These are phyloP conservation scores for Andrena cerasifolii DNA, from an alignment of 1,140 invertebrate species.

Conservation along the genomic window DNA sequence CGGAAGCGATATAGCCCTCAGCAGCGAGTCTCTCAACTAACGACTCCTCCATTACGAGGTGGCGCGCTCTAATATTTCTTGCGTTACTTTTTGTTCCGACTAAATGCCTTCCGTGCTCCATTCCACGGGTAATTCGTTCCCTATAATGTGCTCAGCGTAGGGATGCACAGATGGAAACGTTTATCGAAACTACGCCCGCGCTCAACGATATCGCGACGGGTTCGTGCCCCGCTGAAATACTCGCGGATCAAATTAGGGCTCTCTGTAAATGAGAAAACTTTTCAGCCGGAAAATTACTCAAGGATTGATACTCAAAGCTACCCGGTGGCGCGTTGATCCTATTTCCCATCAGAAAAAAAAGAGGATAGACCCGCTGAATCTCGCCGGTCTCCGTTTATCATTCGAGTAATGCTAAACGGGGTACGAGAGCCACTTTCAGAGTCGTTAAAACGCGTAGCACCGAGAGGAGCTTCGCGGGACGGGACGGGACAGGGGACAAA, in stretches of 20 bases:
- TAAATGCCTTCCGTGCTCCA: not conserved
- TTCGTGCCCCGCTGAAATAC: slow-evolving; percentile 10
- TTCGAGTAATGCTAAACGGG: slow-evolving; percentile 3
- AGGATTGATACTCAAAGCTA: slow-evolving; percentile 32
- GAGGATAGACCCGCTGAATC: not conserved
- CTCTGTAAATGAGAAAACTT: slow-evolving; percentile 45
- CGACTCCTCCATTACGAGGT: not conserved
- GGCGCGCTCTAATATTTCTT: not conserved
- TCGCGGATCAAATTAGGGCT: slow-evolving; percentile 27
- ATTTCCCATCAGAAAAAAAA: slow-evolving; percentile 21
- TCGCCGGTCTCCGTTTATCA: not conserved
- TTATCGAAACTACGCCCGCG: not conserved
- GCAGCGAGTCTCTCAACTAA: not conserved
- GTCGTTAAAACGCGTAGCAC: slow-evolving; percentile 13
- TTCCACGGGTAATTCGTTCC: not conserved
- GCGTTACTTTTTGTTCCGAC: not conserved
- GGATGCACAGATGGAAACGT: slow-evolving; percentile 8
- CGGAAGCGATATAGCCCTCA: not conserved
- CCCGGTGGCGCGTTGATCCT: not conserved
- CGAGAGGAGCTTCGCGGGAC: not conserved
- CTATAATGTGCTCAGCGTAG: not conserved
- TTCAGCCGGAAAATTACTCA: slow-evolving; percentile 39
- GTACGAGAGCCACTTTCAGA: not conserved
- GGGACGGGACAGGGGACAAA: not conserved
- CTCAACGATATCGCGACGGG: slow-evolving; percentile 6